Conservation (phyloP, 2,113 vertebrate genomes). For the Trinectes maculatus region DNA sequence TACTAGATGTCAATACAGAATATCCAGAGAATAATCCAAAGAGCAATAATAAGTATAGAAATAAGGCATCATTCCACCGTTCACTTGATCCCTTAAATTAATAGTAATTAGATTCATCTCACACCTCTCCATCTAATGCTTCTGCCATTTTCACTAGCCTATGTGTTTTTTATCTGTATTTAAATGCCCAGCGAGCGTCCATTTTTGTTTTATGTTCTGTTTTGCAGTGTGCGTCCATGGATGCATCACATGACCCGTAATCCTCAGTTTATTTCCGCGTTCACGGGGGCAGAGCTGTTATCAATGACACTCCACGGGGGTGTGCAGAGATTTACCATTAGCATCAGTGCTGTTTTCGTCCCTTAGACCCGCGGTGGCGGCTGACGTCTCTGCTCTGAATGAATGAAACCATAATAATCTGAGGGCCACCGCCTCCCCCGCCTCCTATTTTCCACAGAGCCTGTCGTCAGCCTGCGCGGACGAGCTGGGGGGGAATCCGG, state of each 20-base stretch:
- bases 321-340: constrained; percentile 20
- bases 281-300: constrained; percentile 49
- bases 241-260: constrained; percentile 73
- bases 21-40: no score
- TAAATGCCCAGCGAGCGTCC: not conserved
- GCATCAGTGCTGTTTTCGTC: constrained; percentile 22
- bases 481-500: constrained; percentile 79
- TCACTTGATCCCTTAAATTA: no score
- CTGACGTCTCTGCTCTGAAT: constrained; percentile 18
- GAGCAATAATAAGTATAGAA: no score
- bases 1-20: no score
- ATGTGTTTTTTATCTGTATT: not conserved
- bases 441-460: constrained; percentile 19
- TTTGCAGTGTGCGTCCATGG: constrained; percentile 54
- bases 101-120: no score
- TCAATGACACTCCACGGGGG: constrained; percentile 53
- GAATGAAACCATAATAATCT: constrained; percentile 54
- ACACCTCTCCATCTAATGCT: no score
- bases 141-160: not conserved
- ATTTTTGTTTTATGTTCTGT: constrained; percentile 11
- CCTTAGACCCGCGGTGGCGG: constrained; percentile 3
- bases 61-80: no score
- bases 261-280: constrained; percentile 72
- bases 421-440: constrained; percentile 26
- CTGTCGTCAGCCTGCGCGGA: constrained; percentile 51